Conservation (phyloP, 1,140 invertebrate genomes). For the Rhopalosiphum maidis region DNA sequence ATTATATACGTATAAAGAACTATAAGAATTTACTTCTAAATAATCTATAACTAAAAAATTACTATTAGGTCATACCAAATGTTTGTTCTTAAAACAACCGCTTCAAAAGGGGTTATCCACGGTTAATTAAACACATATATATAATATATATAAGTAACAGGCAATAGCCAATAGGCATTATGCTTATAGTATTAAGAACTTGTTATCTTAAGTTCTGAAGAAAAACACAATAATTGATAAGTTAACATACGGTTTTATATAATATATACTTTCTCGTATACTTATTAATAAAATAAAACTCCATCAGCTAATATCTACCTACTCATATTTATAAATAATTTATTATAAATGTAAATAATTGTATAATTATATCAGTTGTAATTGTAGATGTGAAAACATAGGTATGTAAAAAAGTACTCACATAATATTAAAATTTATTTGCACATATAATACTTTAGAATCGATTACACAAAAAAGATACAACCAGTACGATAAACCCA, state of each 20-base stretch:
- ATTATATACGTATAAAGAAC: too few relatives aligned
- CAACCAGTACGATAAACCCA: not conserved
- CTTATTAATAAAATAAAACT: not conserved
- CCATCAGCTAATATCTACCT: not conserved
- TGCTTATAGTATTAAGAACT: not conserved
- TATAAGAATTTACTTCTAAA: too few relatives aligned
- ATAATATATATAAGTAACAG: too few relatives aligned
- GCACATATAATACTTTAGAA: not conserved
- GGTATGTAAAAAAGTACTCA: not conserved
- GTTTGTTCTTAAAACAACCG: too few relatives aligned
- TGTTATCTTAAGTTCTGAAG: not conserved
- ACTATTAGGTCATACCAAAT: too few relatives aligned
- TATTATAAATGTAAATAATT: not conserved
- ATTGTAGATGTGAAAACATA: not conserved
- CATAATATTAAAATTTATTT: not conserved
- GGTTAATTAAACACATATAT: too few relatives aligned
- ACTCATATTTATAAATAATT: not conserved
- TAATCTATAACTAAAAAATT: too few relatives aligned
- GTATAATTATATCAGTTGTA: not conserved
- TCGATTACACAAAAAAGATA: constrained; percentile 16
- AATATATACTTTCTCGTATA: not conserved
- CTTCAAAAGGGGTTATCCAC: too few relatives aligned
- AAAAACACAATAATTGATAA: not conserved
- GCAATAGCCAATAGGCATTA: too few relatives aligned
- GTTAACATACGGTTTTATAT: not conserved